A percentile compares a stretch with the other conserved stretches of the same genome.
Conservation (phyloP, 2,113 vertebrate species). For the Chaetodon trifascialis region DNA sequence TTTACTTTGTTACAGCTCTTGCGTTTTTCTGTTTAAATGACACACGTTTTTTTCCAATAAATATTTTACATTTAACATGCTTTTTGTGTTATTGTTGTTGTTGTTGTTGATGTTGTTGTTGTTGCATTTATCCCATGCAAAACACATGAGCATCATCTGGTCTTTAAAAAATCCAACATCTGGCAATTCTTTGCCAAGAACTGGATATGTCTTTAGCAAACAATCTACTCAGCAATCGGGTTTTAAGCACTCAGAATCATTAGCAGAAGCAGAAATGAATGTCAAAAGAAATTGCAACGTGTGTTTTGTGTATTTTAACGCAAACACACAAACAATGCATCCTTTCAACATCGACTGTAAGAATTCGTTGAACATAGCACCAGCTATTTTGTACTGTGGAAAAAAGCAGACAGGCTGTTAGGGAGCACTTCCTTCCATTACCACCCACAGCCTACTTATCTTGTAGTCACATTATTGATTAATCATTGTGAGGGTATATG, state of each 20-base stretch:
- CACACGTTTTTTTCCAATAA: not conserved
- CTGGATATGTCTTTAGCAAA: conserved; percentile 29
- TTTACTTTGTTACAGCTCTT: not conserved
- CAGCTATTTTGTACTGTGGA: conserved; percentile 24
- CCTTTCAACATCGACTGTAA: conserved; percentile 4
- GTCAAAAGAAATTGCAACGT: conserved; percentile 3
- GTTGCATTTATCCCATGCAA: not conserved
- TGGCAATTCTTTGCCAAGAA: conserved; percentile 15
- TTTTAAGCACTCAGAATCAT: conserved; percentile 56
- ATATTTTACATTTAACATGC: conserved; percentile 11
- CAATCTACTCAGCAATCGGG: conserved; percentile 58
- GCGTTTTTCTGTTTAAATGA: not conserved
- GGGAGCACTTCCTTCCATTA: conserved; percentile 77
- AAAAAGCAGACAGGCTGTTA: conserved; percentile 59
- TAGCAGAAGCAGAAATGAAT: conserved; percentile 34
- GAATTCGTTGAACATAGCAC: conserved; percentile 37
- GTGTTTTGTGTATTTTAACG: conserved; percentile 32
- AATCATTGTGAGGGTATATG: conserved; percentile 26
- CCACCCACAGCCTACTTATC: conserved; percentile 60
- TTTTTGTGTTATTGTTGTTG: not conserved
- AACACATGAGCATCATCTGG: not conserved
- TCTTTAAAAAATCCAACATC: conserved; percentile 38
- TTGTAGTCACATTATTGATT: conserved; percentile 69
- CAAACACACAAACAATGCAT: conserved; percentile 24
- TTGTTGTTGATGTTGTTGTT: not conserved